These are phyloP conservation scores for Nomada fucata DNA, from an alignment of 2,888 invertebrate species.

Conservation along the genomic window DNA sequence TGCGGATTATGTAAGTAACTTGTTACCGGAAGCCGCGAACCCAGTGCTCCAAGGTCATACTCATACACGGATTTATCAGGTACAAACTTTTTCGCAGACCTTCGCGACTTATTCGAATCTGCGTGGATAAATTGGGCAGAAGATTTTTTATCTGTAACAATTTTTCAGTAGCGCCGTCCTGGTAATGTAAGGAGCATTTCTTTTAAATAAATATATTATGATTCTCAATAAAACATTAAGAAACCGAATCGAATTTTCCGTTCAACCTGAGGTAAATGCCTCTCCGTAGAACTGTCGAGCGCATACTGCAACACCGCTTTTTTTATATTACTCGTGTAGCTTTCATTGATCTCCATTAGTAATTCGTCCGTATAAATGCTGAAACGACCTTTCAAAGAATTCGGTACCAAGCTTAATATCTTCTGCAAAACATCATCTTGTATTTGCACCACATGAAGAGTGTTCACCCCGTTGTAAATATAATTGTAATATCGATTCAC, in stretches of 20 bases:
- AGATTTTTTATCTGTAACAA: neutral
- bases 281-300: conserved; percentile 86
- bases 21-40: conserved; percentile 89
- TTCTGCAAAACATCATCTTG: conserved; percentile 89
- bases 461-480: conserved; percentile 95
- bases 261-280: conserved; percentile 34
- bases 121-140: conserved; percentile 5
- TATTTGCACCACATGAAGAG: conserved; percentile 93
- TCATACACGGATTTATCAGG: conserved; percentile 92
- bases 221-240: neutral
- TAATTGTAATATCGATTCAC: conserved; percentile 94
- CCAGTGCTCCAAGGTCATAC: conserved; percentile 92
- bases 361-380: conserved; percentile 86
- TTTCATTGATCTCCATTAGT: conserved; percentile 92
- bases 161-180: neutral
- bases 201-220: neutral
- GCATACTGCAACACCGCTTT: conserved; percentile 97
- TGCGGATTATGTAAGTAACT: neutral
- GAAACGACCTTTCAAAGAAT: conserved; percentile 87
- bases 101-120: conserved; percentile 8
- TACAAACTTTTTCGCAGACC: conserved; percentile 87
- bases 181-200: neutral
- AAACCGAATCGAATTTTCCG: neutral
- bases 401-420: conserved; percentile 88
- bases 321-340: conserved; percentile 94